Evolutionary conservation across 2,888 invertebrate species (phyloP), one percentile per base, ranked within the genome.

Genomic region (Sphaeridia pumilis): DNA sequence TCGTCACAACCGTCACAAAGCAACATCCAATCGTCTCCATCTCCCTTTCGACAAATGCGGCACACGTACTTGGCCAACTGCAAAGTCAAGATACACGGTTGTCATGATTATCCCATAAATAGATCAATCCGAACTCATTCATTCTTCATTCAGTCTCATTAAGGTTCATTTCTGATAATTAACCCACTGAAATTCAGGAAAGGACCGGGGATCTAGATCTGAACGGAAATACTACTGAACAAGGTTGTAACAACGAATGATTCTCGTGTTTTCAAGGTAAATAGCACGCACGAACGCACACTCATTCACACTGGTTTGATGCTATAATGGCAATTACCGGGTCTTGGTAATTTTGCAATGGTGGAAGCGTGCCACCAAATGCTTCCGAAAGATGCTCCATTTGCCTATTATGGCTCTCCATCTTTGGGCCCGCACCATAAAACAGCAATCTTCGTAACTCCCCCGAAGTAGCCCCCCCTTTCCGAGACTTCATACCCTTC

Each of bases 1-100:
- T 93, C 93, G 70, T 95, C 93, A 72, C 98, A 98, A 10, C 92
- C 93, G 70, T 93, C 93, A 71, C 97, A 98, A 21, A 94, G 75
- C 50, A 95, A 72, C 92, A 97, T 92, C 64, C 83, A 84, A 67
- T 92, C 92, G 70, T 95, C 94, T 14, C 84, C 83, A 72, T 95
- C 94, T 4, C 95, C 95, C 58, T 88, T 80, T 46, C 83, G 83
- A 74, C 97, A 97, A 65, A 86, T 84, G 68, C 86, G 87, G 70
- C 94, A 94, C 69, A 92, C 84, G 71, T 93, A 93, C 69, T 90
- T 88, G 46, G 92, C 89, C 64, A 93, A 73, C 80, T 89, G 72
- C 58, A 74, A n/a, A n/a, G n/a, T n/a, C n/a, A n/a, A n/a, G n/a
- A n/a, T n/a, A n/a, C n/a, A n/a, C n/a, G n/a, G n/a, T n/a, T n/a